Evolutionary conservation across 1,140 invertebrate species (phyloP).

Genomic region (Drosophila murphyi): DNA sequence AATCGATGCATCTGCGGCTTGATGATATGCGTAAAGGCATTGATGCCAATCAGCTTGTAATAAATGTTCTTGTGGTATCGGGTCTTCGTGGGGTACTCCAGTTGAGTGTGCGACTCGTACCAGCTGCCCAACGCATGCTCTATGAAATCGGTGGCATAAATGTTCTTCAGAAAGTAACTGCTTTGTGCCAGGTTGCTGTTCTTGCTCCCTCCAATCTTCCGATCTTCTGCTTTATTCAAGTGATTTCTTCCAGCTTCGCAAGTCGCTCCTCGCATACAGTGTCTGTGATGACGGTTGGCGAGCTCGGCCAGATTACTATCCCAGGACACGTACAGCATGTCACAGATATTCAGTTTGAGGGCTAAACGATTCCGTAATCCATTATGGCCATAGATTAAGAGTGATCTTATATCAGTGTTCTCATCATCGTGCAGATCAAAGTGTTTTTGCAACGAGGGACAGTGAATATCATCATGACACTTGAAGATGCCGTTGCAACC

Average conservation of each 20-base stretch:
- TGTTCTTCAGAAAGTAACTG: slow-evolving; percentile 1
- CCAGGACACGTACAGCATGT: slow-evolving; percentile 31
- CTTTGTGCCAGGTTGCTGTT: neutral
- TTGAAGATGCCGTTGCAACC: neutral
- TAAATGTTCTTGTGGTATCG: accelerated
- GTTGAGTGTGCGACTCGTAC: slow-evolving; percentile 12
- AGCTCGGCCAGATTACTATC: slow-evolving; percentile 15
- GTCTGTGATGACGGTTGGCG: slow-evolving; percentile 26
- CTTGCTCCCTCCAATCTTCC: neutral
- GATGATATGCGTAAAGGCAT: slow-evolving; percentile 23
- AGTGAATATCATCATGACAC: neutral
- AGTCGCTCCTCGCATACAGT: neutral
- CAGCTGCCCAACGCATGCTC: slow-evolving; percentile 15
- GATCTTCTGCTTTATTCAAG: neutral
- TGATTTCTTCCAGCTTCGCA: neutral
- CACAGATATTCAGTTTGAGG: slow-evolving; percentile 1
- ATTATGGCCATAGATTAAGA: slow-evolving; percentile 31
- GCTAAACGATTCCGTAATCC: slow-evolving; percentile 49
- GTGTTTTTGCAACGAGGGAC: neutral
- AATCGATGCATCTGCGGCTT: slow-evolving; percentile 7
- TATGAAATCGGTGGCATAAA: slow-evolving; percentile 6
- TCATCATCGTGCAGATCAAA: slow-evolving; percentile 1
- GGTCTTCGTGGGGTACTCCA: neutral
- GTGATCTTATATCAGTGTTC: neutral
- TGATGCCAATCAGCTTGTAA: neutral